Base-by-base conservation (phyloP, 2,113 vertebrate genomes). In the Hydrochoerus hydrochaeris region DNA sequence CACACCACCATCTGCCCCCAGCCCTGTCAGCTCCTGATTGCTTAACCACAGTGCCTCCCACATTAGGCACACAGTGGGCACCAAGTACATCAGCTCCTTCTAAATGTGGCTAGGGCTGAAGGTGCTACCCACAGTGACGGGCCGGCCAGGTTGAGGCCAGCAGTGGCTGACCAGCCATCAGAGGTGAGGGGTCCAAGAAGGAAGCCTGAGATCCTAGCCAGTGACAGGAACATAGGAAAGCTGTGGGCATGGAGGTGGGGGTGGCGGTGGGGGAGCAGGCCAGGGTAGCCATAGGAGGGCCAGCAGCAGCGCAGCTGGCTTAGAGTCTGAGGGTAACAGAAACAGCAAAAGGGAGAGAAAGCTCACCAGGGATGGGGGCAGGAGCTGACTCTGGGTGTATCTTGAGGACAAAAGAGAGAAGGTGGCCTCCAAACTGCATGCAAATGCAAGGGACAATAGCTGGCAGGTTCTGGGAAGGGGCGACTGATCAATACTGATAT, bases 31-130 rank as follows among this genome's bases (percentile, higher is more conserved):
- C 81, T 58, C n/a, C 65, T 90, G 49, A 20, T 3, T 13, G 4
- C 5, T 14, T 44, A 10, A 26, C n/a, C 26, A 30, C 35, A 19
- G 0, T 0, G 0, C 78, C 46, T 58, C 73, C 35, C 67, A 10
- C 28, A 20, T 7, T 5, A 22, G 67, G 13, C 85, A 10, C 12
- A 49, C 11, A 20, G 11, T 3, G 77, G 57, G n/a, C 13, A 0
- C 0, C 11, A 24, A 35, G 19, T 35, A 13, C 16, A 0, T 10
- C 49, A 26, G 32, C 75, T 12, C 1, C 2, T 62, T 60, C 77
- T 75, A 22, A 82, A 22, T 2, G 4, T 17, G 30, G 44, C 9
- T 44, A 44, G 69, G 20, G 58, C 8, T 3, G 22, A 44, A 46
- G 63, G 8, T 7, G 4, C 19, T 17, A 3, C 22, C 7, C 1